Evolutionary conservation across 2,888 invertebrate genomes (phyloP).

Genomic region (Mythimna pallens): DNA sequence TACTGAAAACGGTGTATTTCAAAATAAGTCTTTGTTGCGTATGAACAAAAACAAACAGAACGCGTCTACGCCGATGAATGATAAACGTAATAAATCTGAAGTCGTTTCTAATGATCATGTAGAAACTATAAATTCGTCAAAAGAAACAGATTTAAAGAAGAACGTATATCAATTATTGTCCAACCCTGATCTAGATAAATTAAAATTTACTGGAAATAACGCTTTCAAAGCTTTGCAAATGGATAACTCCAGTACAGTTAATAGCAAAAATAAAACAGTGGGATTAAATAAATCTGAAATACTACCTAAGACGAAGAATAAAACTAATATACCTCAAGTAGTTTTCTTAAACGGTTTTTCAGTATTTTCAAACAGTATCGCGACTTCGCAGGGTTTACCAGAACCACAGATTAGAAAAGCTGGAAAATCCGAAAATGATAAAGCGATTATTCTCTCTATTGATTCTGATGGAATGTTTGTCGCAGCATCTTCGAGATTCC

Average conservation of each 20-base stretch:
- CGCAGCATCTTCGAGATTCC: slow-evolving; percentile 76
- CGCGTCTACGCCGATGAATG: slow-evolving; percentile 20
- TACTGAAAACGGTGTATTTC: slow-evolving; percentile 50
- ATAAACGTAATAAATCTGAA: slow-evolving; percentile 40
- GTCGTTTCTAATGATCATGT: slow-evolving; percentile 25
- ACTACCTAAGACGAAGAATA: slow-evolving; percentile 29
- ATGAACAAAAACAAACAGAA: slow-evolving; percentile 76
- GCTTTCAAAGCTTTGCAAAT: slow-evolving; percentile 6
- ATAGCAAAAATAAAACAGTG: slow-evolving; percentile 21
- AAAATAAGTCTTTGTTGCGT: slow-evolving; percentile 61
- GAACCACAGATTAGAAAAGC: slow-evolving; percentile 37
- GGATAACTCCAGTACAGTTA: slow-evolving; percentile 14
- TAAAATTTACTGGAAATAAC: slow-evolving; percentile 18
- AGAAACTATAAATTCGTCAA: slow-evolving; percentile 53
- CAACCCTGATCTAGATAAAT: slow-evolving; percentile 7
- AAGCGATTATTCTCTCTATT: slow-evolving; percentile 72
- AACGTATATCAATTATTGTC: slow-evolving; percentile 54
- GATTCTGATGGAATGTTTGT: slow-evolving; percentile 79
- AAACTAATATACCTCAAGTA: slow-evolving; percentile 64
- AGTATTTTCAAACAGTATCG: slow-evolving; percentile 66
- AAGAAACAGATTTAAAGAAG: slow-evolving; percentile 51
- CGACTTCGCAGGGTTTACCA: slow-evolving; percentile 64
- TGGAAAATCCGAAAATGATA: slow-evolving; percentile 38
- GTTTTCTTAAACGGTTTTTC: slow-evolving; percentile 77
- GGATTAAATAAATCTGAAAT: slow-evolving; percentile 61